Evolutionary conservation across 2,113 vertebrate genomes (phyloP), one percentile per base, ranked within the genome.

Genomic region (Rynchops niger): DNA sequence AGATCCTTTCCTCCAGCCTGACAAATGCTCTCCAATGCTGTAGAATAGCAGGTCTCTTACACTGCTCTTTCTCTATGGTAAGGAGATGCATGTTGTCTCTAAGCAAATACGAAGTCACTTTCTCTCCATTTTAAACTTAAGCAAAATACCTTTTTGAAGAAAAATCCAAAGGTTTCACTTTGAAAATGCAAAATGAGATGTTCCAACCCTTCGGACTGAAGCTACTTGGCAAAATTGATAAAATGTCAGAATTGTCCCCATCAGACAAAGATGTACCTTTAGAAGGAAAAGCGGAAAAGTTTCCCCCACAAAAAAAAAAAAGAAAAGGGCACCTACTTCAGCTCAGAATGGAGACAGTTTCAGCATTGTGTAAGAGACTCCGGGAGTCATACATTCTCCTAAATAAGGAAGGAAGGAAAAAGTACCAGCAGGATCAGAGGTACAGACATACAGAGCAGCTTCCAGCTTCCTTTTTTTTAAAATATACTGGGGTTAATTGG

Each of bases 401-500:
- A 84, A 94, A 82, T 66, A 79, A 71, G 86, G 59, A 95, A 82
- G 56, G 88, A 82, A 78, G 80, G 63, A 52, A 83, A 62, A 92
- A 71, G 45, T 74, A 85, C 13, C 9, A 58, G 52, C 21, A 34
- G 32, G 43, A 94, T 84, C 38, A 71, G 56, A 89, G 42, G 15
- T 40, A 71, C 23, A 63, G 38, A 74, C 52, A 81, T 50, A 81
- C 0, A 76, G 11, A 82, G 11, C 23, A 82, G 29, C 27, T 94
- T 45, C 3, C 18, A 89, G 29, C 19, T 84, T 36, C 7, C 1
- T 40, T 26, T 50, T 63, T 11, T 40, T 58, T 32, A n/a, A n/a
- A 66, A 40, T 30, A 16, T 25, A 14, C 43, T 11, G 43, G 6
- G 5, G 13, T 80, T 90, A 58, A 69, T 20, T 77, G 19, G 4